Conservation (phyloP, 2,113 vertebrate species). For the Heliornis fulica region DNA sequence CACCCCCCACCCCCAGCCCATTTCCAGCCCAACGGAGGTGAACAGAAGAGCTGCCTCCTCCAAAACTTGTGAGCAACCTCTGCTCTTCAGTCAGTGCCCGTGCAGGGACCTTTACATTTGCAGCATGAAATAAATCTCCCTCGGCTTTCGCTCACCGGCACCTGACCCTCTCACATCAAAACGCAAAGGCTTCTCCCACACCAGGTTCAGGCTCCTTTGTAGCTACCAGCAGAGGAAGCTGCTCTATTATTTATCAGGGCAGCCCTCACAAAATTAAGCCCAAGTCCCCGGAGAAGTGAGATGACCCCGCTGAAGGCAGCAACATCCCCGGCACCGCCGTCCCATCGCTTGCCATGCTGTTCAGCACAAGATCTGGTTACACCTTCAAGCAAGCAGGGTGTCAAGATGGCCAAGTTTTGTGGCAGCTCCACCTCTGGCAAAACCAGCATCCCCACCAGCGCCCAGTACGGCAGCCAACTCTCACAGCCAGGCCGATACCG, state of each 20-base stretch:
- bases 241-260: neutral
- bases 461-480: neutral
- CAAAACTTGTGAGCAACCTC: accelerated
- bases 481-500: neutral
- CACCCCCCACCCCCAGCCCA: no score
- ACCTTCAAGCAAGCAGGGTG: neutral
- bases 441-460: neutral
- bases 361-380: no score
- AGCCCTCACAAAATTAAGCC: neutral
- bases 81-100: neutral
- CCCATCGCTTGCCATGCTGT: neutral
- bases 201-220: neutral
- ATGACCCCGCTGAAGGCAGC: neutral
- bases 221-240: neutral
- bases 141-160: neutral
- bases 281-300: accelerated
- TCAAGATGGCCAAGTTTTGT: no score
- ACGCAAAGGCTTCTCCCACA: neutral
- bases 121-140: neutral
- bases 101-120: neutral
- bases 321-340: neutral
- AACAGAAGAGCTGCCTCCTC: accelerated
- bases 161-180: neutral
- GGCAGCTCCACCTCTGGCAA: neutral
- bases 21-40: neutral